Evolutionary conservation across 1,140 invertebrate species (phyloP), one percentile per base, ranked within the genome.

Genomic region (Palaemon carinicauda): DNA sequence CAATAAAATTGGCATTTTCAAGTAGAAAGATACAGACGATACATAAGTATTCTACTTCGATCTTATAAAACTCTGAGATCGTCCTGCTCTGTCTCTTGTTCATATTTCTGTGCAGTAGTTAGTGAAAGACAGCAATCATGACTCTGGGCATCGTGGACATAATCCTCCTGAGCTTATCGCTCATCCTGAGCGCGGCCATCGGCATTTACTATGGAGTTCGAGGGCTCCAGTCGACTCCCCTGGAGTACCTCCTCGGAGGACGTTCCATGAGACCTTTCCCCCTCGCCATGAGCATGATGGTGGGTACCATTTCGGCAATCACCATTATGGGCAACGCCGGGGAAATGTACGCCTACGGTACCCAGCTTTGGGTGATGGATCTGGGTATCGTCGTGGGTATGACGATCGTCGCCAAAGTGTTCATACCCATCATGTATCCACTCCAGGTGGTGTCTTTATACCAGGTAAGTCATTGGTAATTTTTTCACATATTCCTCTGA

Each of bases 351-450:
- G 87, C 90, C 71, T 90, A 90, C 82, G 91, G 91, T 3, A 89
- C 88, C 3, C 88, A 89, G 53, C 87, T 90, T 19, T 90, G 89
- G 88, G 50, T 89, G 17, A 89, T 90, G 80, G 87, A 81, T 27
- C 15, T 90, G 90, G 54, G 87, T 17, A 82, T 88, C 27, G 21
- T 84, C 1, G 15, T 92, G n/a, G 90, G 90, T 21, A 90, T 91
- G 41, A 56, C 90, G 5, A 88, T 90, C 7, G 89, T 91, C 0
- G 90, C 90, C 7, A 90, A 91, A 87, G 88, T 92, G 29, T 92
- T 91, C 80, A 90, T 92, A 10, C 92, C 92, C 3, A 87, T 92
- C 12, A 92, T 92, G 88, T 91, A 91, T 82, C 90, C 90, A 15
- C 90, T 92, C 0, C 78, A 90, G 52, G 88, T 92, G 31, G 92